Evolutionary conservation across 2,888 invertebrate genomes (phyloP).

Genomic region (Rhopalosiphum nymphaeae): DNA sequence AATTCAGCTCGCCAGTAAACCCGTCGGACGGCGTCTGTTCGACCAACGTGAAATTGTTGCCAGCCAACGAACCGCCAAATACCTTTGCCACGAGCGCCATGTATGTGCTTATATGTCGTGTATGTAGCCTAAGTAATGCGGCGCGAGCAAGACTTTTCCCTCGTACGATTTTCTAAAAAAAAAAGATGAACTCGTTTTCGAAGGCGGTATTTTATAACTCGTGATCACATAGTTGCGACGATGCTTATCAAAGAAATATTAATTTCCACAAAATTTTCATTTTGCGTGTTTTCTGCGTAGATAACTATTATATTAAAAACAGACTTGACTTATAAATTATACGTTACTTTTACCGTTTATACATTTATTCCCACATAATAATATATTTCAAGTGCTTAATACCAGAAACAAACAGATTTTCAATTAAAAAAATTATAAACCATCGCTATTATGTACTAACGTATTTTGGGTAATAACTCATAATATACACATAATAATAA

Average conservation of each 20-base stretch:
- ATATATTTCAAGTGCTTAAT: background rate
- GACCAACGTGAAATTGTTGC: background rate
- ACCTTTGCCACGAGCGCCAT: background rate
- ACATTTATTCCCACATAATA: background rate
- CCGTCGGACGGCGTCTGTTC: background rate
- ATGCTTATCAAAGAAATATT: background rate
- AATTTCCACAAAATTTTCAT: background rate
- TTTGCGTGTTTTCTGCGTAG: background rate
- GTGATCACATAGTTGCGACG: rapidly evolving
- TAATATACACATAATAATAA: background rate
- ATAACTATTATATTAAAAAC: background rate
- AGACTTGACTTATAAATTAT: background rate
- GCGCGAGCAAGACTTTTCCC: background rate
- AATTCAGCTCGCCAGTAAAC: background rate
- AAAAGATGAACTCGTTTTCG: background rate
- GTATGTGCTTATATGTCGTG: background rate
- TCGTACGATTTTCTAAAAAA: background rate
- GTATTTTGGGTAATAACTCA: background rate
- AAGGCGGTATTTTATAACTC: background rate
- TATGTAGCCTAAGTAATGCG: background rate
- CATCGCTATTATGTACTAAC: background rate
- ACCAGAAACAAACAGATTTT: background rate
- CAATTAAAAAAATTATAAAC: background rate
- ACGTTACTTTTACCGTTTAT: background rate
- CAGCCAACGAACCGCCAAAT: background rate